Conservation (phyloP, 2,888 invertebrate genomes). For the Drosophila mettleri region DNA sequence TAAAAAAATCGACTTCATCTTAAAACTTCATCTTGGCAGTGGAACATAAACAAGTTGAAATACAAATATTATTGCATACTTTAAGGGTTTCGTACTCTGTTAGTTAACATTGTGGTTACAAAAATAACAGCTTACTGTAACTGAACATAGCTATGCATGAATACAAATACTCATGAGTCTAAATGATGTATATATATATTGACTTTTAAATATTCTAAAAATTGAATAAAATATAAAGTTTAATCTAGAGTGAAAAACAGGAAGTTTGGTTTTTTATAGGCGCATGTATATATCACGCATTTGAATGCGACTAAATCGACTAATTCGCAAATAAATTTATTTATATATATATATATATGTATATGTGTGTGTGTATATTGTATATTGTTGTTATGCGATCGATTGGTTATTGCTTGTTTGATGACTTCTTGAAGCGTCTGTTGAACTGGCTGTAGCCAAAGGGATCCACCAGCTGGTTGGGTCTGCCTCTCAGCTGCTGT, state of each 20-base stretch:
- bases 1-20: too few relatives aligned
- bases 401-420: constrained; percentile 50
- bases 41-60: too few relatives aligned
- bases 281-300: constrained; percentile 83
- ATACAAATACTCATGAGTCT: too few relatives aligned
- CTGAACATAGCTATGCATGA: neutral
- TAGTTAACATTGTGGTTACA: neutral
- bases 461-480: constrained; percentile 83
- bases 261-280: constrained; percentile 55
- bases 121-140: neutral
- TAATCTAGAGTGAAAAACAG: neutral
- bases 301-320: constrained; percentile 71
- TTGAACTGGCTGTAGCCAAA: constrained; percentile 83
- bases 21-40: too few relatives aligned
- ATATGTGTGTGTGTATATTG: neutral
- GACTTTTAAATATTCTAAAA: neutral
- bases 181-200: too few relatives aligned
- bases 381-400: constrained; percentile 8
- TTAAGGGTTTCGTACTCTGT: neutral
- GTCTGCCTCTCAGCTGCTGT: constrained; percentile 82
- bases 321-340: constrained; percentile 46
- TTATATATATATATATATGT: constrained; percentile 2
- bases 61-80: neutral
- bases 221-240: neutral
- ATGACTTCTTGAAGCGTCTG: constrained; percentile 83